Evolutionary conservation across 2,888 invertebrate genomes (phyloP).

Genomic region (Luffia ferchaultella): DNA sequence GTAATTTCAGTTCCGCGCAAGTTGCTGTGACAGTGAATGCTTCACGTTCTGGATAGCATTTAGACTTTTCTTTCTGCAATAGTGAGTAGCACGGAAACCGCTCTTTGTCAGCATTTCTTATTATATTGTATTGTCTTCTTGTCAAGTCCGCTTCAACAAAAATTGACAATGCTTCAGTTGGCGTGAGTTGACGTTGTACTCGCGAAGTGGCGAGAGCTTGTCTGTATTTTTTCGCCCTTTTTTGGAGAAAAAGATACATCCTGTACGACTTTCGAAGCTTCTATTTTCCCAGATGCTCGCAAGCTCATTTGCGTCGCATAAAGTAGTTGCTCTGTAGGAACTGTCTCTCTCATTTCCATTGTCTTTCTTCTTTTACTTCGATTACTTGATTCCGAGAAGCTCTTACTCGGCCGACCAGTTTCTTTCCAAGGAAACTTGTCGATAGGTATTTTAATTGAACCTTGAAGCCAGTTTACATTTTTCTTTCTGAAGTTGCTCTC

Average conservation of each 20-base stretch:
- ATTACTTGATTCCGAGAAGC: constrained; percentile 14
- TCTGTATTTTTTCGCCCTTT: constrained; percentile 11
- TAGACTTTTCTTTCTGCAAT: constrained; percentile 7
- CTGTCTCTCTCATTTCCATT: constrained; percentile 9
- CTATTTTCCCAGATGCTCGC: neutral
- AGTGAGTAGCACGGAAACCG: constrained; percentile 11
- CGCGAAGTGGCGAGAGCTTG: constrained; percentile 2
- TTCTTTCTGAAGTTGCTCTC: neutral
- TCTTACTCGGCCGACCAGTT: constrained; percentile 14
- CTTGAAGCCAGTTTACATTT: neutral
- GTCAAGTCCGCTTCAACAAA: constrained; percentile 16
- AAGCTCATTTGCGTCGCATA: constrained; percentile 5
- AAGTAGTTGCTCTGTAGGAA: constrained; percentile 3
- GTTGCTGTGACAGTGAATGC: constrained; percentile 3
- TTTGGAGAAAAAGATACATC: constrained; percentile 8
- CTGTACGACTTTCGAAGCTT: constrained; percentile 5
- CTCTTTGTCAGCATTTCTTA: constrained; percentile 9
- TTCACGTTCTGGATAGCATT: constrained; percentile 5
- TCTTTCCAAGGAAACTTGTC: neutral
- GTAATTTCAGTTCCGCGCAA: constrained; percentile 5
- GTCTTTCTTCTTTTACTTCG: constrained; percentile 15
- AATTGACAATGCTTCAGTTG: constrained; percentile 12
- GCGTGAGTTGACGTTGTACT: constrained; percentile 3
- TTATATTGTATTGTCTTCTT: constrained; percentile 11
- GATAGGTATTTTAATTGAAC: neutral